Evolutionary conservation across 2,888 invertebrate species (phyloP).

Genomic region (Diabrotica balteata): DNA sequence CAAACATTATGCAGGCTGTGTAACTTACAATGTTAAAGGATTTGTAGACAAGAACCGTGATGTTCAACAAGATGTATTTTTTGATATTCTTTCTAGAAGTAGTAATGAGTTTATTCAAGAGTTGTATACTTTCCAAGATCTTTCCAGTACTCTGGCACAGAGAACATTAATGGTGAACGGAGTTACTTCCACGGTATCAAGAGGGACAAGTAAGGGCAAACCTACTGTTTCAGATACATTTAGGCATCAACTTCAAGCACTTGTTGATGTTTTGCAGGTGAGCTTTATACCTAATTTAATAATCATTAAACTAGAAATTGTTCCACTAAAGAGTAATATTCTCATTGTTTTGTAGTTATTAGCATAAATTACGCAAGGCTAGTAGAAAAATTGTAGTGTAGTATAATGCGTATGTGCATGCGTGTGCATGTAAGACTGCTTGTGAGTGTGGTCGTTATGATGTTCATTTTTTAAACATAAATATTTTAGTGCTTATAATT

Average conservation of each 20-base stretch:
- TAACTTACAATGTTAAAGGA: conserved; percentile 82
- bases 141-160: conserved; percentile 42
- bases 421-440: too few relatives aligned
- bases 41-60: conserved; percentile 93
- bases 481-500: too few relatives aligned
- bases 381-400: too few relatives aligned
- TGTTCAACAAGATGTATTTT: conserved; percentile 91
- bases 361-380: too few relatives aligned
- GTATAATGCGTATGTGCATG: too few relatives aligned
- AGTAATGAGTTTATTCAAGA: conserved; percentile 84
- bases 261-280: conserved; percentile 84
- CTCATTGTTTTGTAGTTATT: too few relatives aligned
- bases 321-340: not conserved
- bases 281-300: not conserved
- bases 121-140: conserved; percentile 71
- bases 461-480: too few relatives aligned
- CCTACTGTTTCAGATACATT: conserved; percentile 91
- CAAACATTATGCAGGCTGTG: conserved; percentile 87
- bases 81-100: conserved; percentile 86
- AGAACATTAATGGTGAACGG: conserved; percentile 53
- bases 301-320: not conserved
- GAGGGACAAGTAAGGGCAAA: conserved; percentile 88
- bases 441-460: too few relatives aligned
- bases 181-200: conserved; percentile 69
- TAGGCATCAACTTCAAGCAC: conserved; percentile 83